Evolutionary conservation across 2,797 vertebrate species (phyloP), one percentile per base, ranked within the genome.

Genomic region (Crax fasciolata): DNA sequence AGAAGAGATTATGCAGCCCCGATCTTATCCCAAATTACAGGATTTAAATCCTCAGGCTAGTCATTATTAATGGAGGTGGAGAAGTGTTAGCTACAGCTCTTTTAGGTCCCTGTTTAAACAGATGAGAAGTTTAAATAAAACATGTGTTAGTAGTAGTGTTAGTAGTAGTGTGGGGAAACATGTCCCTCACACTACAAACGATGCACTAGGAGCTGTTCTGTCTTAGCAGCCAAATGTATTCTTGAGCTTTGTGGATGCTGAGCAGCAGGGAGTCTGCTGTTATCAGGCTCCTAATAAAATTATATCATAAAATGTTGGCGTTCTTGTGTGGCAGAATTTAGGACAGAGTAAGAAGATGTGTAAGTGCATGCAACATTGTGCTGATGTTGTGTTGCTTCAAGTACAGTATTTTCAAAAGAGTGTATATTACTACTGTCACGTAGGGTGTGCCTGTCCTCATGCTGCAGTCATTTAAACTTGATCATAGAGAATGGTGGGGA

Each of bases 401-500:
- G 54, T 30, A 39, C 8, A 32, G 52, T 54, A 13, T 41, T 68
- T 39, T 32, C 44, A 24, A 43, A 66, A 46, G 38, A 24, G 2
- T 85, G 7, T 35, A 4, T 54, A 7, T 57, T 54, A 44, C 35
- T 13, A 11, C 52, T 86, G 65, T 35, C 35, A 7, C 4, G 35
- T 71, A 67, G 54, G 82, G 13, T 35, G 4, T 59, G 57, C 25
- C 61, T 70, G 24, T 93, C 24, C 71, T 46, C 15, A 24, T 9
- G 73, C 55, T n/a, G 28, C 68, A 87, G 46, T 58, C 63, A 83
- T n/a, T 58, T 57, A 19, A 54, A 28, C 48, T 74, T 54, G 62
- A 12, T 76, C 0, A 0, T 27, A 30, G 77, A 63, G 32, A 71
- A 23, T 1, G 1, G 39, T 2, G 3, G 9, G 15, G 48, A 73